Evolutionary conservation across 2,797 vertebrate species (phyloP).

Genomic region (Aselliscus stoliczkanus): DNA sequence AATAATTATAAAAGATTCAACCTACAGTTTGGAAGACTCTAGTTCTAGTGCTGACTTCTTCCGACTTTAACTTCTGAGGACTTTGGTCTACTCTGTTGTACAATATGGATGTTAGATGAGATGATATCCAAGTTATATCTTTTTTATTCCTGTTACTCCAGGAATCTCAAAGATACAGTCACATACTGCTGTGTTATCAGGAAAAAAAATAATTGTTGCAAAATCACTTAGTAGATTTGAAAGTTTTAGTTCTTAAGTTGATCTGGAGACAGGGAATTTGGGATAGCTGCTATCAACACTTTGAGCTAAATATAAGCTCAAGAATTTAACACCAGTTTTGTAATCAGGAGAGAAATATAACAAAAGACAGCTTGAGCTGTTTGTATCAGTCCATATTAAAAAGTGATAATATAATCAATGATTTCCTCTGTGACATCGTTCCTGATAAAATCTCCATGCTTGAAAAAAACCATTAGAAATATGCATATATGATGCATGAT

Average conservation of each 20-base stretch:
- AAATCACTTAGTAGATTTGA: conserved; percentile 3
- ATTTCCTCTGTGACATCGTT: background rate
- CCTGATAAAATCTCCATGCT: background rate
- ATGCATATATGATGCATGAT: background rate
- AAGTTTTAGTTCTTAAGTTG: background rate
- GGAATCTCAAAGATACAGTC: background rate
- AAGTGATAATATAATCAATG: background rate
- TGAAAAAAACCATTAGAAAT: background rate
- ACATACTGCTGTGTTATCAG: background rate
- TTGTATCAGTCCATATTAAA: background rate
- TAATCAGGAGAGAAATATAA: background rate
- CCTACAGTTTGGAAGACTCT: background rate
- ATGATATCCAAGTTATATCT: background rate
- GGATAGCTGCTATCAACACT: background rate
- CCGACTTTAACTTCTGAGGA: background rate
- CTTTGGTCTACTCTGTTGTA: background rate
- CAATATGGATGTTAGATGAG: background rate
- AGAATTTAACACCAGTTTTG: background rate
- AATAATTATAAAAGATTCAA: background rate
- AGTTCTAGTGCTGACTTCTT: background rate
- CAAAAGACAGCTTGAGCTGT: background rate
- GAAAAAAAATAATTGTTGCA: background rate
- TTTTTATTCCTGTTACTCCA: background rate
- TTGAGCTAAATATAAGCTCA: background rate
- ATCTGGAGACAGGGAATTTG: background rate